Base-by-base conservation (phyloP, 2,888 invertebrate species). In the Colostygia pectinataria region DNA sequence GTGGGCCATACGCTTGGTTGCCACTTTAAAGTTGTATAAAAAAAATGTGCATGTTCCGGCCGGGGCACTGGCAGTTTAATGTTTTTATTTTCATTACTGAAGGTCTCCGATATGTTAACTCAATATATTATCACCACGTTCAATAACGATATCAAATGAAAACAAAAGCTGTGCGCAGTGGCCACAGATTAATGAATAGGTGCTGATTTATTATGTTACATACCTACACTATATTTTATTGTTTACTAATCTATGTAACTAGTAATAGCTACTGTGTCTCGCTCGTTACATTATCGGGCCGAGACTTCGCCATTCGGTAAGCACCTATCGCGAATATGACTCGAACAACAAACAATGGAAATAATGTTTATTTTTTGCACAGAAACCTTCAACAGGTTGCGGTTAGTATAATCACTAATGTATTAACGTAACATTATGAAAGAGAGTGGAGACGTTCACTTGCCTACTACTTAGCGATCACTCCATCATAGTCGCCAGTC, bases 91-190 rank as follows among this genome's bases (percentile, higher is more conserved):
- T 66, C 65, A 68, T 65, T 50, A 49, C 34, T 53, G 71, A 78
- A 78, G 77, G 80, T 70, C 75, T 34, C 32, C 52, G 71, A 74
- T 74, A 70, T 65, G 68, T 66, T 57, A 67, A 66, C 65, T 70
- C 63, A 60, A 70, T 66, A 4, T 18, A 66, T 66, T 66, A 70
- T 69, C 48, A 57, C 66, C 71, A 71, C 66, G 59, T 59, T 57
- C 50, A 54, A 58, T 60, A 62, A 53, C 57, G 65, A 73, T 77
- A 78, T 72, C 74, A 67, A 54, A n/a, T n/a, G n/a, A 4, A 6
- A 59, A 66, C 64, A 63, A 70, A 70, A 63, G 65, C 62, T 51
- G 38, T 61, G 61, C 57, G 56, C 44, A 53, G 40, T 24, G 13
- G 25, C 38, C 48, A 47, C 53, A 44, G 47, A 31, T 39, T 31